Conservation (phyloP, 2,888 invertebrate species). For the Pasiphila rectangulata region DNA sequence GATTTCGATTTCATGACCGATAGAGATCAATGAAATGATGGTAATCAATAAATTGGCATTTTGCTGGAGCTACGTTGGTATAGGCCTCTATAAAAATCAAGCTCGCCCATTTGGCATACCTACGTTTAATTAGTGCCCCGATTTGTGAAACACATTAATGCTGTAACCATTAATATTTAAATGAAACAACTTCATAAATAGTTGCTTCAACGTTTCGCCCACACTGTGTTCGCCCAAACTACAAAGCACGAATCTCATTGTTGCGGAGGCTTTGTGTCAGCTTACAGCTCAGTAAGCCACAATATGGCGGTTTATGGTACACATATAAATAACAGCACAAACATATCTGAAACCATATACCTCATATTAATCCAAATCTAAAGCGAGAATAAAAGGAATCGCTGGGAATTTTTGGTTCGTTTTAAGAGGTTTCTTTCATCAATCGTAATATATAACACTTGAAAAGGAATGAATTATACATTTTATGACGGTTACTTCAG, state of each 20-base stretch:
- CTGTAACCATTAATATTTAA: constrained; percentile 5
- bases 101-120: no score
- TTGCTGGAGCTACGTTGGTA: no score
- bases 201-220: constrained; percentile 44
- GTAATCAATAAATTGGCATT: no score
- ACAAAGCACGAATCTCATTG: constrained; percentile 47
- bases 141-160: no score
- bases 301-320: constrained; percentile 29
- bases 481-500: constrained; percentile 54
- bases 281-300: constrained; percentile 38
- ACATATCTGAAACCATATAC: constrained; percentile 26
- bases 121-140: no score
- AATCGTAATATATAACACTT: constrained; percentile 22
- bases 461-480: constrained; percentile 41
- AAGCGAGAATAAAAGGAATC: constrained; percentile 16
- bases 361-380: constrained; percentile 9
- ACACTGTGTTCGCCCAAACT: constrained; percentile 41
- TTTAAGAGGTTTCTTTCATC: constrained; percentile 22
- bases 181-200: constrained; percentile 48
- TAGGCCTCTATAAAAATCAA: no score
- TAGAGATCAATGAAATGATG: no score
- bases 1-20: background rate
- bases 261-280: constrained; percentile 53
- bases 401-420: constrained; percentile 18
- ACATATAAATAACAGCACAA: constrained; percentile 18